A percentile compares a stretch with the other conserved stretches of the same genome.
Evolutionary conservation across 2,797 vertebrate species (phyloP).

Genomic region (Anisognathus igniventris): DNA sequence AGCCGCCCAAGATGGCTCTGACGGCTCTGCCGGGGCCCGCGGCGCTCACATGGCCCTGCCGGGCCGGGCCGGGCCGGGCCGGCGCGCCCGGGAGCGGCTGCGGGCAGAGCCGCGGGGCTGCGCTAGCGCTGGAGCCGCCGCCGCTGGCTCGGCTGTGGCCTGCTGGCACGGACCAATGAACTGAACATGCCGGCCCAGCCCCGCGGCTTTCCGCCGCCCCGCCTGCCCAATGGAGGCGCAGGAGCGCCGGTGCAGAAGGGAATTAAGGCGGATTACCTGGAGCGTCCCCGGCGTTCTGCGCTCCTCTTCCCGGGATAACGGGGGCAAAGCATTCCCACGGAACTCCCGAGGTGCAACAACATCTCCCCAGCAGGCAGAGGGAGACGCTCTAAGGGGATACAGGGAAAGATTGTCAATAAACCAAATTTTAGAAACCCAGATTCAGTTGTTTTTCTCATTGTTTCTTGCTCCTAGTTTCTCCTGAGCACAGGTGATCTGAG

Average conservation of each 20-base stretch:
- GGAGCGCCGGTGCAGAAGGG: conserved; percentile 75
- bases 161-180: no score
- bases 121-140: neutral
- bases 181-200: conserved; percentile 60
- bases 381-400: neutral
- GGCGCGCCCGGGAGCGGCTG: no score
- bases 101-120: neutral
- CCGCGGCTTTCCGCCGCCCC: neutral
- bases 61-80: no score
- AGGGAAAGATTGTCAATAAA: neutral
- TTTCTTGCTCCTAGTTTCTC: rapidly evolving
- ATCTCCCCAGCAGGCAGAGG: conserved; percentile 6
- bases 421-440: rapidly evolving
- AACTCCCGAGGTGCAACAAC: neutral
- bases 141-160: no score
- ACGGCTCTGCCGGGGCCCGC: no score
- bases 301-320: neutral
- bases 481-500: neutral
- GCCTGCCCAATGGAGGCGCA: conserved; percentile 72
- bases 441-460: rapidly evolving
- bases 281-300: conserved; percentile 41
- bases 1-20: conserved; percentile 73
- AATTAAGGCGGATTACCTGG: conserved; percentile 82
- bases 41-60: no score
- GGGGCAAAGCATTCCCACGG: neutral